These are phyloP conservation scores for Sarcophaga subvicina DNA, from an alignment of 2,888 invertebrate species.

Conservation along the genomic window DNA sequence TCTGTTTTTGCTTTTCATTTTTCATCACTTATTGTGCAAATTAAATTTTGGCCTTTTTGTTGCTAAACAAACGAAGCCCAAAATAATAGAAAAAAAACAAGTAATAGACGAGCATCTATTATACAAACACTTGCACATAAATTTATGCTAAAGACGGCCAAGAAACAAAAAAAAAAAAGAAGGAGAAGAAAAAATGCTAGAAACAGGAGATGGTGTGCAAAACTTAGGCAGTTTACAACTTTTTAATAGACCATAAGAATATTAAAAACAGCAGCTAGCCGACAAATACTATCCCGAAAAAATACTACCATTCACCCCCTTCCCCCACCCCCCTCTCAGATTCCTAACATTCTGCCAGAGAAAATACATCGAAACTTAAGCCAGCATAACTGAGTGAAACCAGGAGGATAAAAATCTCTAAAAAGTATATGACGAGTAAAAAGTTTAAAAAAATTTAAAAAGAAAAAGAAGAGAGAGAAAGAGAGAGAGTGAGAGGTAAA, in stretches of 20 bases:
- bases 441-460: too few relatives aligned
- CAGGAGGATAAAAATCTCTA: background rate
- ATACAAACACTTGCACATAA: constrained; percentile 58
- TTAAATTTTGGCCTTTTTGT: constrained; percentile 64
- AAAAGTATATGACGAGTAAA: too few relatives aligned
- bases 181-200: too few relatives aligned
- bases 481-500: constrained; percentile 19
- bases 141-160: constrained; percentile 5
- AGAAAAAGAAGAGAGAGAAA: background rate
- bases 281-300: constrained; percentile 34
- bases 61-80: constrained; percentile 52
- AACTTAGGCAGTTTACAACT: constrained; percentile 79
- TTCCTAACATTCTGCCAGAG: too few relatives aligned
- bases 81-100: constrained; percentile 42
- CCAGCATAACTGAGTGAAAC: constrained; percentile 33
- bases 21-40: constrained; percentile 54
- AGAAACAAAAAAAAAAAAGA: background rate
- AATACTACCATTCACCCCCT: background rate
- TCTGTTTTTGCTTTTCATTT: constrained; percentile 21
- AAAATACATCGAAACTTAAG: constrained; percentile 25
- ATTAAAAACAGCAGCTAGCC: constrained; percentile 68
- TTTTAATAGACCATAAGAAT: constrained; percentile 78
- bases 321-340: background rate
- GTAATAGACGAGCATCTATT: constrained; percentile 66
- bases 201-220: constrained; percentile 25